Base-by-base conservation (phyloP, 1,140 invertebrate species). In the Laupala kohalensis region DNA sequence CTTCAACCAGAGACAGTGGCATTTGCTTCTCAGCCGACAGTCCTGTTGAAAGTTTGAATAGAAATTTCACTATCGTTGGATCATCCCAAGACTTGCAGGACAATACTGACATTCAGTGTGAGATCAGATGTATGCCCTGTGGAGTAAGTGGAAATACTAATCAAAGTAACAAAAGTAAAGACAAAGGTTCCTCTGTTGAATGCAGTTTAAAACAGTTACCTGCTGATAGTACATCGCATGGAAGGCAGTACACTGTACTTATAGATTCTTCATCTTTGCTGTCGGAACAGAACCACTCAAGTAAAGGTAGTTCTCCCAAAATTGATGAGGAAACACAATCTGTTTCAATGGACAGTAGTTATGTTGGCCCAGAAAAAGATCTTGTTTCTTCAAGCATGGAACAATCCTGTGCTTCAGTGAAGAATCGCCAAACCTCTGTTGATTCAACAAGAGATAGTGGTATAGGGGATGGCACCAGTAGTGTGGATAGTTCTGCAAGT, bases 371-470 rank as follows among this genome's bases (percentile, higher is more conserved):
- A 9, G 19, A 62, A 19, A 66, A 66, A 24, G 29, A 29, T 15
- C 19, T n/a, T n/a, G 67, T 19, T 28, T 23, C 29, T n/a, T 68
- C 67, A n/a, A 29, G 30, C 4, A 62, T 37, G 12, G 69, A 62
- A 19, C 24, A 23, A 15, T 63, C 24, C 12, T 72, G 74, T 37
- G 69, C 75, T 30, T 80, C 81, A 77, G 74, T 76, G 68, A 84
- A 81, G 72, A 77, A 77, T 28, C 75, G 84, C 25, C 84, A 85
- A 75, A 82, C 82, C 27, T 85, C 83, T 2, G 81, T 85, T 67
- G 84, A 86, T 76, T 85, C 84, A 0, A 83, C 83, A 0, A 76
- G 82, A 74, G 84, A 86, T 75, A 85, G 83, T 12, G 84, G 83
- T 5, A 81, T 85, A 63, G 83, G 83, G 4, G 84, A 85, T 23